Percentiles rank a stretch among this genome's conserved stretches.
Conservation (phyloP, 2,113 vertebrate genomes). For the Saguinus midas region DNA sequence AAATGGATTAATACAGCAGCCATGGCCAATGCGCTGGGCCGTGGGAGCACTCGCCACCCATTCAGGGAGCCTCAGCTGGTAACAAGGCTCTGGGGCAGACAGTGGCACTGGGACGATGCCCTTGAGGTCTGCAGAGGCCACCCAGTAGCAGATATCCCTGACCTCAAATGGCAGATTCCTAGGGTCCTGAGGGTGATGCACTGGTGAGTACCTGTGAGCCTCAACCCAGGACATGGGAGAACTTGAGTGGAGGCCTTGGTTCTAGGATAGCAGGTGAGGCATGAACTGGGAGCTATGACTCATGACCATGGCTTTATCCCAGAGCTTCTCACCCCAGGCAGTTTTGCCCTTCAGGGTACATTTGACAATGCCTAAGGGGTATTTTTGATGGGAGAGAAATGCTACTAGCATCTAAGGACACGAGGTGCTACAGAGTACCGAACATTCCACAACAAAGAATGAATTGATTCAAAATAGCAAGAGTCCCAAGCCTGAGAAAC, state of each 20-base stretch:
- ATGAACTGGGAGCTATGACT: not conserved
- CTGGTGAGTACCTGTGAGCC: not conserved
- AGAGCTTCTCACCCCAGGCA: not conserved
- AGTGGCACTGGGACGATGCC: fast-evolving
- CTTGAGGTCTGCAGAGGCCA: fast-evolving
- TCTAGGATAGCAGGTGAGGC: not conserved
- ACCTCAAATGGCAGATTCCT: not conserved
- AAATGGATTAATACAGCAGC: no score
- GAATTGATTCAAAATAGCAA: not conserved
- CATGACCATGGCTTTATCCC: not conserved
- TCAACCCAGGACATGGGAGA: not conserved
- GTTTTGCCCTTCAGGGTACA: not conserved
- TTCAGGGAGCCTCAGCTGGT: not conserved
- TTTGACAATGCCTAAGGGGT: not conserved
- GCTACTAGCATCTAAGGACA: not conserved
- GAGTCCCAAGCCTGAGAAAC: not conserved
- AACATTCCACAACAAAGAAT: not conserved
- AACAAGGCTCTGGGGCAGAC: no score
- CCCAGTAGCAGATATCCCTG: not conserved
- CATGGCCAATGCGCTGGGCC: not conserved
- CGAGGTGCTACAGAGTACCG: no score
- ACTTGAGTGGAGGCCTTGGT: not conserved
- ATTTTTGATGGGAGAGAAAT: not conserved
- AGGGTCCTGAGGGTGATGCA: not conserved
- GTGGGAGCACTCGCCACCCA: not conserved